Evolutionary conservation across 2,113 vertebrate genomes (phyloP), one percentile per base, ranked within the genome.

Genomic region (Nettapus auritus): DNA sequence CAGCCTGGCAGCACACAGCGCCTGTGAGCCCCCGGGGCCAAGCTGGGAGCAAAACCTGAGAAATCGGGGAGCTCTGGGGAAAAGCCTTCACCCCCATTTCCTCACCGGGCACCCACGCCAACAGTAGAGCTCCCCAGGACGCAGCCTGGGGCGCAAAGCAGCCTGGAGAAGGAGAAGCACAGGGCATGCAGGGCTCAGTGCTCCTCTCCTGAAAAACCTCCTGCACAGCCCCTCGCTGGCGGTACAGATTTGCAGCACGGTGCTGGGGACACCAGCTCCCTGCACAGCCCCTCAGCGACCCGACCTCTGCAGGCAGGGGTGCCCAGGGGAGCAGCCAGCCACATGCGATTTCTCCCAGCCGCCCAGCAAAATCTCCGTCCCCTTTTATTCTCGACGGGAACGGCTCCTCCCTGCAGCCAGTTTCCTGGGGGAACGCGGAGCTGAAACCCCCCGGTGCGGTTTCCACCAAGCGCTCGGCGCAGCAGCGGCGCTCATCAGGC

Each of bases 401-500:
- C 19, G 11, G 70, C 83, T 83, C 84, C 84, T 83, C 36, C 73
- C 60, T 70, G 84, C 81, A 89, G 80, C 68, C 76, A 75, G 59
- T 31, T 57, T 77, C 80, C 66, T 46, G 68, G 82, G 94, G 83
- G 80, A 94, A 78, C 6, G 84, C 31, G 70, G 68, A 56, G 84
- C 91, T 84, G 34, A 69, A 92, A 91, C 56, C 36, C 70, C 70
- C 70, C 53, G 80, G 77, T 10, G 44, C 89, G 66, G 82, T 82
- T 92, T 82, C 75, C 77, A 73, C 79, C 71, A 80, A 92, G 83
- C 8, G 82, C 59, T 88, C 86, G 67, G 33, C 0, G 2, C 79
- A 80, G 91, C 64, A 90, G 68, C 21, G 2, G 92, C 92, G 74
- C 78, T 92, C 88, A 92, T 94, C 94, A 96, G 96, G 53, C 93